phyloP scores from a whole-genome alignment of 2,888 invertebrate genomes.

The Carcina quercana region DNA sequence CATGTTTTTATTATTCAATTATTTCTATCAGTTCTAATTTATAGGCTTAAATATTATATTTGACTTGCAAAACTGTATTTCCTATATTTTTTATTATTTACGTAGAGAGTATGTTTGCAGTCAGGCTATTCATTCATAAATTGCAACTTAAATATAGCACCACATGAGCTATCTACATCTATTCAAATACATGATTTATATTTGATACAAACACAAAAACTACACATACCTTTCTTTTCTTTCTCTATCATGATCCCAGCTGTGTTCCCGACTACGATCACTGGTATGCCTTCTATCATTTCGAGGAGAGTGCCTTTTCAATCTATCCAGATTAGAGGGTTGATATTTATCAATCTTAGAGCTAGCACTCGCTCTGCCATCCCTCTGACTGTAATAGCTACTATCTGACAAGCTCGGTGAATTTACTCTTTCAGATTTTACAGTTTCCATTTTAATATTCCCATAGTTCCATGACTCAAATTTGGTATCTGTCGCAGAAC shows the following conservation, averaged over 20 bases:
- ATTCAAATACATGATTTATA: too few species aligned
- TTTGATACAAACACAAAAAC: too few species aligned
- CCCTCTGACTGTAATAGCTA: constrained; percentile 8
- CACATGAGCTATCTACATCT: too few species aligned
- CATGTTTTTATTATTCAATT: too few species aligned
- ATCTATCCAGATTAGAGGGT: constrained; percentile 16
- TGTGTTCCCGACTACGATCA: too few species aligned
- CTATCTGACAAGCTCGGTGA: not conserved
- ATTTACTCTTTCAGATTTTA: constrained; percentile 3
- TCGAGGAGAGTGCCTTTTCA: constrained; percentile 26
- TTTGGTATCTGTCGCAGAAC: not conserved
- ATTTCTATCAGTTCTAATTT: too few species aligned
- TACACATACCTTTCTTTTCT: constrained; percentile 20
- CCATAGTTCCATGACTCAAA: not conserved
- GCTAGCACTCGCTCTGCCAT: constrained; percentile 10
- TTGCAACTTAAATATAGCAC: too few species aligned
- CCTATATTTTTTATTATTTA: too few species aligned
- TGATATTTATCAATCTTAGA: constrained; percentile 7
- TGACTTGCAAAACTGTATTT: too few species aligned
- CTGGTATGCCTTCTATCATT: constrained; percentile 17
- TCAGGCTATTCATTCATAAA: too few species aligned
- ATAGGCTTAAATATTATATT: too few species aligned
- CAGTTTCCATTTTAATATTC: not conserved
- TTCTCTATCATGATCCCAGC: constrained; percentile 23
- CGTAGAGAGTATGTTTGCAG: too few species aligned